phyloP scores from a whole-genome alignment of 2,888 invertebrate species.

The Pegoplata infirma region DNA sequence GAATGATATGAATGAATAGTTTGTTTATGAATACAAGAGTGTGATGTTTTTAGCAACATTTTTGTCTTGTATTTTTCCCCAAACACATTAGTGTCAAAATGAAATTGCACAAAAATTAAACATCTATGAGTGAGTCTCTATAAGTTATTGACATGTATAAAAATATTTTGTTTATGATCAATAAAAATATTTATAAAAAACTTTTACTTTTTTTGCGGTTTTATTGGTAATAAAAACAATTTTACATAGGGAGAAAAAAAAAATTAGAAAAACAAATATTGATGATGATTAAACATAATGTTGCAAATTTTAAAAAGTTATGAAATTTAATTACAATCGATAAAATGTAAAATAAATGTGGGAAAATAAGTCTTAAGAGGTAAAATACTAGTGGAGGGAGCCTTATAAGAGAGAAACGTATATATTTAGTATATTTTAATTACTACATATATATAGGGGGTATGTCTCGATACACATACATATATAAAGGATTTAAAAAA shows the following conservation, averaged over 20 bases:
- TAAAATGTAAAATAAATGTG: too few relatives aligned
- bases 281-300: conserved; percentile 1
- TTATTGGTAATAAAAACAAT: neutral
- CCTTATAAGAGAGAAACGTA: too few relatives aligned
- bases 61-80: neutral
- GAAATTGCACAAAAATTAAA: conserved; percentile 45
- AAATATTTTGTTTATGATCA: conserved; percentile 5
- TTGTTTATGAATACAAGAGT: neutral
- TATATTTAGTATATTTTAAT: too few relatives aligned
- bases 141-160: conserved; percentile 32
- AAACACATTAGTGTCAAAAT: conserved; percentile 52
- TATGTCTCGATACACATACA: too few relatives aligned
- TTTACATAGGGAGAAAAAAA: neutral
- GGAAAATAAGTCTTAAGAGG: too few relatives aligned
- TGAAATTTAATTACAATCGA: too few relatives aligned
- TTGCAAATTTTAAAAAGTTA: too few relatives aligned
- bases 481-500: too few relatives aligned
- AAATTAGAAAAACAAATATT: neutral
- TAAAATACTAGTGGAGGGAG: too few relatives aligned
- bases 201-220: conserved; percentile 55
- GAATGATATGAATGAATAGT: neutral
- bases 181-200: conserved; percentile 37
- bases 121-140: conserved; percentile 14
- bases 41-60: conserved; percentile 1
- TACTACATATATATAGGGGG: too few relatives aligned